Evolutionary conservation across 37 sponge, comb jelly and placozoan species (phyloP), one percentile per base, ranked within the genome.

Genomic region (Amphimedon queenslandica): DNA sequence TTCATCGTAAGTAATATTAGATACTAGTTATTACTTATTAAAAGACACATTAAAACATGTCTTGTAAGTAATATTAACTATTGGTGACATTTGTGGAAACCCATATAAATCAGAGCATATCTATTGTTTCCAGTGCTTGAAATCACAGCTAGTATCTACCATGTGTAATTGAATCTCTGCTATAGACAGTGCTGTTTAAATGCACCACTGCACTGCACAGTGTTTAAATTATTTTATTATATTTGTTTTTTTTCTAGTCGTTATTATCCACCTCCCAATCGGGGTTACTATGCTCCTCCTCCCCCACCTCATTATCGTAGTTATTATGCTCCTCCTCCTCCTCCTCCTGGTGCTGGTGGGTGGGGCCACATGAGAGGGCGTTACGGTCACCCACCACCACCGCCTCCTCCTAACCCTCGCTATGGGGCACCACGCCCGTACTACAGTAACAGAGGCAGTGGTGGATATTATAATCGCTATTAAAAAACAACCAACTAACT

Each of bases 381-480:
- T 18, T 47, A 47, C 13, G 13, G 8, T 18, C 53, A 8, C 53
- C 53, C 61, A n/a, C 61, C 61, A 25, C 27, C 61, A 60, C 61
- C 61, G 5, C 61, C 27, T 60, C 28, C 5, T n/a, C 27, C 24
- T 6, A 60, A 6, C 61, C 61, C 61, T n/a, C 27, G 27, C 28
- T 11, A 25, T n/a, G n/a, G n/a, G n/a, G n/a, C n/a, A n/a, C n/a
- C 51, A 47, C 13, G 51, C 51, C 51, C 51, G 8, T 18, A 8
- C 51, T 13, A 47, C 51, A 47, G 51, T 47, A 47, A 8, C 51
- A 47, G 51, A 18, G 61, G 61, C 28, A 25, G 61, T 60, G 61
- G 61, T 60, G 61, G 61, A 60, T 60, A 60, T n/a, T 60, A 60
- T n/a, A 47, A 47, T 13, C 51, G 51, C 51, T 47, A 47, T 13